phyloP scores from a whole-genome alignment of 2,113 vertebrate genomes.

The Melanotaenia duboulayi region DNA sequence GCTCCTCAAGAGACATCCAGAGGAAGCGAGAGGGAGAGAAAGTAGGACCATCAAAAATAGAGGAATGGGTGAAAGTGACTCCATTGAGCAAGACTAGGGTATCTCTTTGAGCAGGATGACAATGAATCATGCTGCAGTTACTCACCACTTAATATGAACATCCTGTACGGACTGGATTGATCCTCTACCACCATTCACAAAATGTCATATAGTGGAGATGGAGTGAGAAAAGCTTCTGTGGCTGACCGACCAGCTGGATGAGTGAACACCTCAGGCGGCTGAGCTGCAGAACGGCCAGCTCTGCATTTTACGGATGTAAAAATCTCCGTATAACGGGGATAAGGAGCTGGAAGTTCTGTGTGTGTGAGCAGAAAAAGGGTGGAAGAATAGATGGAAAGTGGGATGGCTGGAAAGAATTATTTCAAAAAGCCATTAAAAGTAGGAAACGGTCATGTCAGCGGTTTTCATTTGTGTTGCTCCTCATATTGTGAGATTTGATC shows the following conservation, averaged over 20 bases:
- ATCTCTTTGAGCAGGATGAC: slow-evolving; percentile 60
- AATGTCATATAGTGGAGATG: slow-evolving; percentile 71
- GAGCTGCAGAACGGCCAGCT: slow-evolving; percentile 60
- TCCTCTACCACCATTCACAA: slow-evolving; percentile 77
- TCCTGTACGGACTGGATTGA: slow-evolving; percentile 77
- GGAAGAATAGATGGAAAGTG: slow-evolving; percentile 18
- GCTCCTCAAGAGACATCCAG: slow-evolving; percentile 31
- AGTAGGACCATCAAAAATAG: slow-evolving; percentile 27
- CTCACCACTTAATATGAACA: slow-evolving; percentile 80
- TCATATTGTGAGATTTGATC: slow-evolving; percentile 32
- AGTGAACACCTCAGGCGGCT: slow-evolving; percentile 66
- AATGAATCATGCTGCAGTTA: slow-evolving; percentile 78
- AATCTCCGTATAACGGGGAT: slow-evolving; percentile 60
- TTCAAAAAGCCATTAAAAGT: slow-evolving; percentile 49
- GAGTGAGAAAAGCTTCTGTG: slow-evolving; percentile 56
- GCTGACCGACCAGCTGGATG: slow-evolving; percentile 66
- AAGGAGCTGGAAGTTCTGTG: slow-evolving; percentile 44
- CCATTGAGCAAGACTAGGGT: slow-evolving; percentile 66
- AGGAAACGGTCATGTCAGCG: slow-evolving; percentile 50
- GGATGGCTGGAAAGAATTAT: slow-evolving; percentile 26
- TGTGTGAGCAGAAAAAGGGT: slow-evolving; percentile 26
- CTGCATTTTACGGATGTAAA: slow-evolving; percentile 64
- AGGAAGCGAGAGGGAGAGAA: slow-evolving; percentile 21
- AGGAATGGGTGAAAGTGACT: slow-evolving; percentile 48
- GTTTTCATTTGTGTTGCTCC: slow-evolving; percentile 41